A percentile compares a stretch with the other conserved stretches of the same genome.
Evolutionary conservation across 2,888 invertebrate species (phyloP).

Genomic region (Diloba caeruleocephala): DNA sequence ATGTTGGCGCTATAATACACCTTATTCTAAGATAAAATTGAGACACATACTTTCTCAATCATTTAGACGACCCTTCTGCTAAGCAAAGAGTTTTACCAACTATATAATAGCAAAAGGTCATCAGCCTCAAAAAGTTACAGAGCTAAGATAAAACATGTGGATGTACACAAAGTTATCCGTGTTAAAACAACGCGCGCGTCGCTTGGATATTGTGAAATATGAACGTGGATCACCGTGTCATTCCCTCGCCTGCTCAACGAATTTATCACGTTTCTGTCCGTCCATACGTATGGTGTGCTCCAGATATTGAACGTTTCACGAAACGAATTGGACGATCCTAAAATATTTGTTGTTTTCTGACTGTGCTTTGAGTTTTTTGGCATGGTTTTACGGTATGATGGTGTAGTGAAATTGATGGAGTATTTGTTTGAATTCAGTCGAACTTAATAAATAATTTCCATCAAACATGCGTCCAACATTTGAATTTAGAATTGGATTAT

Average conservation of each 20-base stretch:
- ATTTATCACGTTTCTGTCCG: constrained; percentile 75
- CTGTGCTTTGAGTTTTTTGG: constrained; percentile 43
- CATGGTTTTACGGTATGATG: constrained; percentile 37
- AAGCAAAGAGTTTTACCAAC: background rate
- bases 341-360: constrained; percentile 59
- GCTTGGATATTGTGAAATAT: constrained; percentile 81
- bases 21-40: background rate
- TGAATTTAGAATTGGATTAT: constrained; percentile 5
- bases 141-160: constrained; percentile 52
- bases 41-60: background rate
- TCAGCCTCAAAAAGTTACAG: constrained; percentile 41
- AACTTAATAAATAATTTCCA: constrained; percentile 16
- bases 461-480: constrained; percentile 6
- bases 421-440: constrained; percentile 32
- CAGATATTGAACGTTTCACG: constrained; percentile 58
- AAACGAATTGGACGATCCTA: constrained; percentile 58
- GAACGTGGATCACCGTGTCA: constrained; percentile 76
- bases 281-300: constrained; percentile 64
- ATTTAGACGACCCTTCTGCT: background rate
- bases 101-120: constrained; percentile 17
- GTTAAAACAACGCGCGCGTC: constrained; percentile 67
- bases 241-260: constrained; percentile 70
- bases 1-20: background rate
- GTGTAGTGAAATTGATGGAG: constrained; percentile 46
- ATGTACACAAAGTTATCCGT: constrained; percentile 65